A percentile compares a stretch with the other conserved stretches of the same genome.
Conservation (phyloP, 2,113 vertebrate species). For the Chamaea fasciata region DNA sequence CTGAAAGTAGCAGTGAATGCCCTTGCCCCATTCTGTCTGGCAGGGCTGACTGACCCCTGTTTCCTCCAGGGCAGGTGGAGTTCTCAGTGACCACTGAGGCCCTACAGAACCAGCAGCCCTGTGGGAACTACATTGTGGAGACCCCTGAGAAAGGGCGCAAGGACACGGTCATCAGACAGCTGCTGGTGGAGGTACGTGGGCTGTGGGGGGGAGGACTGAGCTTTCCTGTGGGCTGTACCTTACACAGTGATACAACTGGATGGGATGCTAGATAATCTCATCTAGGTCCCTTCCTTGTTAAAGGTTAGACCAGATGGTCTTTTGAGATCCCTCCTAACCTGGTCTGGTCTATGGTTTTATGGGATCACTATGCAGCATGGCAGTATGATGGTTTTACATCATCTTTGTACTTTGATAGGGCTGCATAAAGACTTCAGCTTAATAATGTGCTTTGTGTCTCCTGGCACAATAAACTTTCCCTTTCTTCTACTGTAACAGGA, state of each 20-base stretch:
- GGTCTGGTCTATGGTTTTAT: neutral
- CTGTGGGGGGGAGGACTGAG: neutral
- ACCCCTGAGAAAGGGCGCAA: conserved; percentile 75
- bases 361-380: rapidly evolving
- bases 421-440: neutral
- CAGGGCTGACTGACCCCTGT: neutral
- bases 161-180: conserved; percentile 72
- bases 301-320: neutral
- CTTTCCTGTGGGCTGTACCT: neutral
- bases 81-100: conserved; percentile 51
- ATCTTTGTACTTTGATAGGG: neutral
- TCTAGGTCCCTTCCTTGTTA: neutral
- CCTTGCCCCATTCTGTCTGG: rapidly evolving
- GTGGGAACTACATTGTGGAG: conserved; percentile 48
- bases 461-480: neutral
- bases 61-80: conserved; percentile 53
- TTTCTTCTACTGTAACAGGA: neutral
- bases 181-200: conserved; percentile 77
- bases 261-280: neutral
- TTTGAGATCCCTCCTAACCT: neutral
- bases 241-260: neutral
- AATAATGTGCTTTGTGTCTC: neutral
- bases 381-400: neutral
- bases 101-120: conserved; percentile 19
- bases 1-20: neutral